phyloP scores from a whole-genome alignment of 2,113 vertebrate species.

The Fulmarus glacialis region DNA sequence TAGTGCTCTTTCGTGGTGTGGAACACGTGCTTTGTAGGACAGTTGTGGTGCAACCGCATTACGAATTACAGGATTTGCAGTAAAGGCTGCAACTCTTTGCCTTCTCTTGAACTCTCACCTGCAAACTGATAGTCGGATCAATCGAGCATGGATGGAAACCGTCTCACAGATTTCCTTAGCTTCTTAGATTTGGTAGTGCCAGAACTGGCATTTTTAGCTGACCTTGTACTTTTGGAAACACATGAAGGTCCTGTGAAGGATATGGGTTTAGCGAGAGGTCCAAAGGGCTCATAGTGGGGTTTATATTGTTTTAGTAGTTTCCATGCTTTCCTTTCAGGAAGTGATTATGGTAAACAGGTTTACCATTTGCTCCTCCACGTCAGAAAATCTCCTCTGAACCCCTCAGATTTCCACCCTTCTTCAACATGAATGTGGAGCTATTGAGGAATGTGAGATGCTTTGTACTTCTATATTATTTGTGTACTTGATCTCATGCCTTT shows the following conservation, averaged over 20 bases:
- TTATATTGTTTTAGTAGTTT: background rate
- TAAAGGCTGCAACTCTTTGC: background rate
- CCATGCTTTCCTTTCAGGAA: background rate
- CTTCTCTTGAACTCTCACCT: background rate
- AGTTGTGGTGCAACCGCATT: background rate
- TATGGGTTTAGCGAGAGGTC: background rate
- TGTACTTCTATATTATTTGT: background rate
- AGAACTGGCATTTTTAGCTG: background rate
- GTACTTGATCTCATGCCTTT: background rate
- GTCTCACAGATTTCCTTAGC: background rate
- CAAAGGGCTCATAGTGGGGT: background rate
- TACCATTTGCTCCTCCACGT: background rate
- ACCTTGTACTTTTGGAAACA: background rate
- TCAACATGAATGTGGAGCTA: background rate
- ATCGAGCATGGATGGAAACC: accelerated
- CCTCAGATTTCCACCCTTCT: background rate
- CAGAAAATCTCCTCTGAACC: background rate
- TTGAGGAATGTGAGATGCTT: background rate
- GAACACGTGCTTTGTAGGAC: accelerated
- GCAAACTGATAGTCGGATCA: background rate
- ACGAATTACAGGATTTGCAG: background rate
- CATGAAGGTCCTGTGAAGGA: background rate
- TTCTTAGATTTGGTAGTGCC: background rate
- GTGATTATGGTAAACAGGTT: background rate
- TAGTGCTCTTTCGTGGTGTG: accelerated